Conservation (phyloP, 2,888 invertebrate species). For the Chloromyia formosa region DNA sequence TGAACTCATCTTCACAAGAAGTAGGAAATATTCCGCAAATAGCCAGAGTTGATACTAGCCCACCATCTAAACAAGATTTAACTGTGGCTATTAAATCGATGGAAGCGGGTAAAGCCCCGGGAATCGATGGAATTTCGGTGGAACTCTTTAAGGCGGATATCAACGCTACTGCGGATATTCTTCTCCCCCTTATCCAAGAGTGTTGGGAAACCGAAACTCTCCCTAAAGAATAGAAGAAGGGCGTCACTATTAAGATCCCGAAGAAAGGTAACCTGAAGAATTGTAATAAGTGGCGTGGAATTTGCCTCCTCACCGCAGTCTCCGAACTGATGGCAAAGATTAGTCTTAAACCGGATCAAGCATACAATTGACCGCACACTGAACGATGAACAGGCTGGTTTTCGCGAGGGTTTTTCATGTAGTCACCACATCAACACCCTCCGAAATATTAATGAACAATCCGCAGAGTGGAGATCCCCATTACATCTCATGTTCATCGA, state of each 20-base stretch:
- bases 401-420: not conserved
- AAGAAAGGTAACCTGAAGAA: not conserved
- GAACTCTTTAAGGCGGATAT: not conserved
- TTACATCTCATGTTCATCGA: too few relatives aligned
- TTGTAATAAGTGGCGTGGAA: not conserved
- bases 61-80: too few relatives aligned
- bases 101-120: not conserved
- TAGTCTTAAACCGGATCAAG: too few relatives aligned
- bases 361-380: too few relatives aligned
- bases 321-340: too few relatives aligned
- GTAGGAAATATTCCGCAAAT: too few relatives aligned
- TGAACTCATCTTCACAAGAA: too few relatives aligned
- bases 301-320: too few relatives aligned
- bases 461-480: not conserved
- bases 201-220: not conserved
- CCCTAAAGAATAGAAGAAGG: not conserved
- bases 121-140: not conserved
- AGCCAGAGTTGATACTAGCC: too few relatives aligned
- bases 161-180: not conserved
- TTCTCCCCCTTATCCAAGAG: not conserved
- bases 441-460: not conserved
- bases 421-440: not conserved
- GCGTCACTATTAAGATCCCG: not conserved
- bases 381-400: not conserved
- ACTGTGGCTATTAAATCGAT: not conserved